These are phyloP conservation scores for Tigriopus japonicus DNA, from an alignment of 1,140 invertebrate genomes.

Conservation along the genomic window DNA sequence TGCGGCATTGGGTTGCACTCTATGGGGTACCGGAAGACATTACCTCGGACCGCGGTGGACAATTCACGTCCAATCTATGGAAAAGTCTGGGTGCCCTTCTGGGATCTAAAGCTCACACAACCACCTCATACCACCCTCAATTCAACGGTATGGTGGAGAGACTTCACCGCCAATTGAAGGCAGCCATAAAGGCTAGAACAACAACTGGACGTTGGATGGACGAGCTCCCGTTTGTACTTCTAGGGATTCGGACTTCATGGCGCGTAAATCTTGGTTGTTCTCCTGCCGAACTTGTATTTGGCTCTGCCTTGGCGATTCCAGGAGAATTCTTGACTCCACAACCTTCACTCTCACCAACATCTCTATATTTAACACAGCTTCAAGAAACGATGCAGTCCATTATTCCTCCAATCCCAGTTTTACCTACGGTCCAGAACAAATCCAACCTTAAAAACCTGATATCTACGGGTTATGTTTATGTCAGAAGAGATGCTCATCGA, in stretches of 20 bases:
- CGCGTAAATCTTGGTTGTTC: too few relatives aligned
- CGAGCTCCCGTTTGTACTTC: background rate
- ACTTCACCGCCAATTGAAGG: constrained; percentile 18
- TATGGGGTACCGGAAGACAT: constrained; percentile 15
- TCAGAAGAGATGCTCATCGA: too few relatives aligned
- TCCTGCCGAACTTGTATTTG: too few relatives aligned
- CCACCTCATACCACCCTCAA: constrained; percentile 20
- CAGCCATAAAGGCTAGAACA: background rate
- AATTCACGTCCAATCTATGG: constrained; percentile 22
- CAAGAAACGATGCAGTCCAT: too few relatives aligned
- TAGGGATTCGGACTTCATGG: background rate
- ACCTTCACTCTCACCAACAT: too few relatives aligned
- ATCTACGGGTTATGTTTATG: too few relatives aligned
- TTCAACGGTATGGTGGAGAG: constrained; percentile 22
- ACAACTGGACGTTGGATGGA: background rate
- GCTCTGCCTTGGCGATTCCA: too few relatives aligned
- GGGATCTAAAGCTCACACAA: background rate
- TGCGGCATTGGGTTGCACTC: constrained; percentile 17
- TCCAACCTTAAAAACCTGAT: too few relatives aligned
- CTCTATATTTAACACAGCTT: too few relatives aligned
- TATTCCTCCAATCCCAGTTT: too few relatives aligned
- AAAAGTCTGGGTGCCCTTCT: background rate
- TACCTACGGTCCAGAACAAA: too few relatives aligned
- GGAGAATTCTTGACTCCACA: too few relatives aligned
- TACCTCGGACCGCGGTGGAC: constrained; percentile 26